phyloP scores from a whole-genome alignment of 2,113 vertebrate species.

The Pluvialis apricaria region DNA sequence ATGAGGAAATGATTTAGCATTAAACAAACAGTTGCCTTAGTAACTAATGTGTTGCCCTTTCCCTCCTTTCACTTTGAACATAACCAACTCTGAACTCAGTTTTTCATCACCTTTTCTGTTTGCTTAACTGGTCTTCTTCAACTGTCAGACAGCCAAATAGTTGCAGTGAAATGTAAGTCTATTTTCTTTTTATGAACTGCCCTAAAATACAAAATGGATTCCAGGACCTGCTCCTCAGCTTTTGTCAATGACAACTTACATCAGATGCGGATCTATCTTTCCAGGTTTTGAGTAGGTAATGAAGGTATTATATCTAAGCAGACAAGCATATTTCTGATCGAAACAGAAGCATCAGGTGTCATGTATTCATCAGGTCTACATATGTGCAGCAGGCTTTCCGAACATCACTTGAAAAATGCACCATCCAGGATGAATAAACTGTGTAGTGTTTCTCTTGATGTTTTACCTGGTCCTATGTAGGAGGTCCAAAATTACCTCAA shows the following conservation, averaged over 20 bases:
- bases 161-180: neutral
- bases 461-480: constrained; percentile 2
- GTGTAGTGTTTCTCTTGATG: neutral
- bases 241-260: neutral
- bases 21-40: constrained; percentile 35
- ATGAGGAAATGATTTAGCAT: constrained; percentile 13
- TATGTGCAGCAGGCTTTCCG: neutral
- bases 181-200: neutral
- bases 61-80: neutral
- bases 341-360: neutral
- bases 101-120: constrained; percentile 32
- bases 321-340: neutral
- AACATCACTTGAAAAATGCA: neutral
- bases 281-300: neutral
- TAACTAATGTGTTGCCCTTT: constrained; percentile 2
- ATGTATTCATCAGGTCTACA: neutral
- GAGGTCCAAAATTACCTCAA: neutral
- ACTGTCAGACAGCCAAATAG: neutral
- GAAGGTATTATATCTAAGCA: neutral
- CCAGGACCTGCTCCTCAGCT: neutral
- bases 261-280: neutral
- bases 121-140: constrained; percentile 25
- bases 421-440: neutral
- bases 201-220: neutral
- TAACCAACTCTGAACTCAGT: neutral